Evolutionary conservation across 2,113 vertebrate species (phyloP).

Genomic region (Aplodontia rufa): DNA sequence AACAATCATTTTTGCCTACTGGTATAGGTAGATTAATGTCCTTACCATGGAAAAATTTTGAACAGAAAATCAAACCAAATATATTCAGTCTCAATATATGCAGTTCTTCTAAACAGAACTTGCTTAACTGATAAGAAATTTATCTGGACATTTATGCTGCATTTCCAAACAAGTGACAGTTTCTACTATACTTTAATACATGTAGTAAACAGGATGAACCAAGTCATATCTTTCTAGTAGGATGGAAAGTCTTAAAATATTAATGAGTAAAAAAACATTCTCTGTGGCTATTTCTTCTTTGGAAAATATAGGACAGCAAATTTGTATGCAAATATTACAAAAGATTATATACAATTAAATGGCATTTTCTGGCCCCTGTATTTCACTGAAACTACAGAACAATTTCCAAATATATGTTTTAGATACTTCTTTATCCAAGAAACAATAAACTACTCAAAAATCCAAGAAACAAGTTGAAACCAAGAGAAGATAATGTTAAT

Average conservation of each 20-base stretch:
- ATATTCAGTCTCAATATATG: slow-evolving; percentile 41
- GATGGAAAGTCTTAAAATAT: slow-evolving; percentile 56
- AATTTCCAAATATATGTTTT: slow-evolving; percentile 50
- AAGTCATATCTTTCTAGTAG: slow-evolving; percentile 62
- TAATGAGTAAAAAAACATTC: slow-evolving; percentile 48
- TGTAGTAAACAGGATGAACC: slow-evolving; percentile 64
- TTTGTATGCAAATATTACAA: slow-evolving; percentile 45
- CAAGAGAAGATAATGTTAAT: slow-evolving; percentile 13
- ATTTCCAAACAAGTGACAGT: slow-evolving; percentile 42
- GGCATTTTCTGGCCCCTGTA: slow-evolving; percentile 8
- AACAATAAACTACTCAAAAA: slow-evolving; percentile 21
- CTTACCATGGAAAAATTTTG: slow-evolving; percentile 47
- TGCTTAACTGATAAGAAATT: slow-evolving; percentile 61
- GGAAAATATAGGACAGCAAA: slow-evolving; percentile 46
- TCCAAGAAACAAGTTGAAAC: slow-evolving; percentile 26
- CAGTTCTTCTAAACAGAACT: slow-evolving; percentile 47
- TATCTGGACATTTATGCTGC: slow-evolving; percentile 56
- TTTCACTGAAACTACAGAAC: slow-evolving; percentile 49
- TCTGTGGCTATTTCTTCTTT: slow-evolving; percentile 37
- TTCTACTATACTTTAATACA: slow-evolving; percentile 64
- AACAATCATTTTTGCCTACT: slow-evolving; percentile 29
- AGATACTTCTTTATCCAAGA: slow-evolving; percentile 28
- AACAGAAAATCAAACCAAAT: slow-evolving; percentile 56
- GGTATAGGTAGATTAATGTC: not conserved
- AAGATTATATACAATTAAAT: slow-evolving; percentile 57